A percentile compares a stretch with the other conserved stretches of the same genome.
Evolutionary conservation across 1,140 invertebrate species (phyloP).

Genomic region (Cyphomyrmex costatus): DNA sequence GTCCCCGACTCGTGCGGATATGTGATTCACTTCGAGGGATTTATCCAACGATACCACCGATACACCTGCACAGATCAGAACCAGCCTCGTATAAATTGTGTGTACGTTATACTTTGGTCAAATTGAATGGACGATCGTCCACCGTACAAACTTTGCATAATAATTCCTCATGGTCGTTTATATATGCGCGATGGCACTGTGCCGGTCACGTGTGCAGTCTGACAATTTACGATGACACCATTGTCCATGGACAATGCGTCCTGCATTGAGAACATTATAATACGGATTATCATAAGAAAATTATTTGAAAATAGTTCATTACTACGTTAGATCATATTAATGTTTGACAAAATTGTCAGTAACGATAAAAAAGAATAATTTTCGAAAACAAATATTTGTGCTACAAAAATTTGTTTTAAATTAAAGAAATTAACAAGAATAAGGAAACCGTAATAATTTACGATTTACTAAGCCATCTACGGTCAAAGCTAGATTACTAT

Average conservation of each 20-base stretch:
- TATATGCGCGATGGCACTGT: slow-evolving; percentile 52
- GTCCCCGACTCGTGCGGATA: slow-evolving; percentile 91
- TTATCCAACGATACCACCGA: slow-evolving; percentile 92
- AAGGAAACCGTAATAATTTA: no score
- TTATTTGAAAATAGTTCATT: slow-evolving; percentile 25
- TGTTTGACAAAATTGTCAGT: background rate
- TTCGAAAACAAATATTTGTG: background rate
- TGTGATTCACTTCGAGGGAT: slow-evolving; percentile 90
- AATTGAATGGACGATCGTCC: slow-evolving; percentile 56
- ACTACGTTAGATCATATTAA: background rate
- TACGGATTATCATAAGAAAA: slow-evolving; percentile 52
- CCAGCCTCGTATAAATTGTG: slow-evolving; percentile 15
- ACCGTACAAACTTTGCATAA: slow-evolving; percentile 56
- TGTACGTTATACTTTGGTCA: slow-evolving; percentile 5
- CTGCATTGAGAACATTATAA: slow-evolving; percentile 38
- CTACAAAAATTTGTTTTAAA: background rate
- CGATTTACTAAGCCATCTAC: no score
- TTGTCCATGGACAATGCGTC: slow-evolving; percentile 55
- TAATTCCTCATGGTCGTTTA: slow-evolving; percentile 57
- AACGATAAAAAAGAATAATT: background rate
- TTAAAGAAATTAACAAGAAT: background rate
- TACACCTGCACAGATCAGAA: slow-evolving; percentile 87
- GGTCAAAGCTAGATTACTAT: no score
- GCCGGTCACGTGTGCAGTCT: slow-evolving; percentile 43
- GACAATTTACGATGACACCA: slow-evolving; percentile 59